Evolutionary conservation across 30 jellyfish, hydroid and myxozoan species (phyloP), one percentile per base, ranked within the genome.

Genomic region (Phacellophora camtschatica): DNA sequence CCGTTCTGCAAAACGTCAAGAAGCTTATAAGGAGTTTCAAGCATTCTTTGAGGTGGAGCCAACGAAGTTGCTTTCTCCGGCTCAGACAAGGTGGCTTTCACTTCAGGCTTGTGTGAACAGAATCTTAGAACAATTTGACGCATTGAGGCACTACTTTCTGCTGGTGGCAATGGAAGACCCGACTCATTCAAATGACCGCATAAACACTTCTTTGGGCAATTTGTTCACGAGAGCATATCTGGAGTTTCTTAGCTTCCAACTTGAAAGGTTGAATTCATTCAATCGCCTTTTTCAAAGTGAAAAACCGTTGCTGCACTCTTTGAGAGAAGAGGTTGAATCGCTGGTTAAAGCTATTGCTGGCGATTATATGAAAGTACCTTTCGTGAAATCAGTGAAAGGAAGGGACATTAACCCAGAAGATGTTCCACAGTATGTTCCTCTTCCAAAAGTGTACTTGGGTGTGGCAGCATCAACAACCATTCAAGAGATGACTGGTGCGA

Each of bases 81-180:
- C 77, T 0, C 81, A 82, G 36, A 82, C 81, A 66, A 66, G 87
- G 69, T 82, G 87, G 83, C 80, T 77, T 15, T 77, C 82, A 22
- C 32, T 58, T 55, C 72, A 66, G 57, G 62, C 66, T 15, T 82
- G 94, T 45, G 81, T 82, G 72, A 53, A 82, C 29, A 28, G 87
- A 22, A 55, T 82, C 41, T 33, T 82, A 23, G 70, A 82, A 27
- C 87, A 67, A 54, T 66, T 35, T 37, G 70, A 82, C 8, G 94
- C 94, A 4, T 68, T 82, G 35, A 54, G 55, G 86, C 83, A 41
- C 24, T 49, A 82, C 28, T 69, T 67, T 34, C 1, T 56, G 39
- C 15, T 67, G 20, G 69, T 35, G 15, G 81, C 74, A 22, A 53
- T 35, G 1, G 82, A 72, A 55, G 83, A 83, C 29, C 89, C 89